Conservation (phyloP, 2,797 vertebrate species). For the Eospalax fontanierii region DNA sequence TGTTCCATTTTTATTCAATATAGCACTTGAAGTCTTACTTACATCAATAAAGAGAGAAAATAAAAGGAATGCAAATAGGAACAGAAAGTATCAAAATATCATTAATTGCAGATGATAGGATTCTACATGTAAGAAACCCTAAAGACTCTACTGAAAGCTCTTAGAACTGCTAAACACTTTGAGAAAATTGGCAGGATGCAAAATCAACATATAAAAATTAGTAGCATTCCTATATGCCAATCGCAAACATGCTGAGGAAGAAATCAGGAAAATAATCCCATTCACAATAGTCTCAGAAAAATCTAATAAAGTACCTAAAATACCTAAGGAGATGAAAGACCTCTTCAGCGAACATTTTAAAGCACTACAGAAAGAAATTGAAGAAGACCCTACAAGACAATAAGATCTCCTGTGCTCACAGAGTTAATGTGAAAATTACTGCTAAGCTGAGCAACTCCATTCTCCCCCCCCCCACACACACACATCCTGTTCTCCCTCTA, state of each 20-base stretch:
- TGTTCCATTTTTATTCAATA: not conserved
- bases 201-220: not conserved
- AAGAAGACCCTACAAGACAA: too few species aligned
- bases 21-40: not conserved
- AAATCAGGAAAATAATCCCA: not conserved
- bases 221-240: not conserved
- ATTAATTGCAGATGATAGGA: not conserved
- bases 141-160: not conserved
- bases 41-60: not conserved
- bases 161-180: not conserved
- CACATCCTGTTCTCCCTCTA: too few species aligned
- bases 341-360: not conserved
- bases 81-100: not conserved
- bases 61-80: not conserved
- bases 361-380: not conserved
- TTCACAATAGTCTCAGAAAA: not conserved
- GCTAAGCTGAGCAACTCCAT: too few species aligned
- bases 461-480: too few species aligned
- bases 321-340: not conserved
- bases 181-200: not conserved
- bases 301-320: not conserved
- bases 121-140: not conserved
- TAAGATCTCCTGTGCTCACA: too few species aligned
- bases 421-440: too few species aligned
- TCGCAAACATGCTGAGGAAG: not conserved